A percentile compares a stretch with the other conserved stretches of the same genome.
Conservation (phyloP, 1,140 invertebrate species). For the Pogonus chalceus region DNA sequence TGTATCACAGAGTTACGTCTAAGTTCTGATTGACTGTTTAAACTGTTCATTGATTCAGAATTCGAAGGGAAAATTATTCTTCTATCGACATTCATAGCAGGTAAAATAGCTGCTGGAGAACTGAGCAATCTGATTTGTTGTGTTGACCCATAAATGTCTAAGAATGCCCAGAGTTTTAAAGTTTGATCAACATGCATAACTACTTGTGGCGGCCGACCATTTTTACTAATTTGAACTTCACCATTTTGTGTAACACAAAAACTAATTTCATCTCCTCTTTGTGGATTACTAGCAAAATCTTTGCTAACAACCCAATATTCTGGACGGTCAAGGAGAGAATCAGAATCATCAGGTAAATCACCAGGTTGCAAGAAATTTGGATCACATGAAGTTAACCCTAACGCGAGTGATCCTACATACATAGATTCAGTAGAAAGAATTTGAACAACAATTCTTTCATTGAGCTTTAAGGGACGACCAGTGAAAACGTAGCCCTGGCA, state of each 20-base stretch:
- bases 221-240: constrained; percentile 82
- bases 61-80: constrained; percentile 28
- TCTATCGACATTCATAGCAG: constrained; percentile 35
- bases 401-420: constrained; percentile 78
- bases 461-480: constrained; percentile 67
- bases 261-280: constrained; percentile 82
- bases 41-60: constrained; percentile 41
- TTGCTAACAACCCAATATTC: constrained; percentile 97
- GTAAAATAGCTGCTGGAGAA: constrained; percentile 31
- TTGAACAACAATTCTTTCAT: constrained; percentile 79
- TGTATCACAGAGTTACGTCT: constrained; percentile 30
- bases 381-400: constrained; percentile 90
- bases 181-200: constrained; percentile 93
- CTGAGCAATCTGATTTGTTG: constrained; percentile 68
- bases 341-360: constrained; percentile 87
- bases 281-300: constrained; percentile 74
- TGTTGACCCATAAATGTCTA: constrained; percentile 92
- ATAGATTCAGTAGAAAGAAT: constrained; percentile 73
- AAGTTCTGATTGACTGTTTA: constrained; percentile 35
- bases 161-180: constrained; percentile 83
- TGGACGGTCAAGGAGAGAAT: constrained; percentile 81
- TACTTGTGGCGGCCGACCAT: constrained; percentile 66
- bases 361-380: constrained; percentile 58
- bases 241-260: constrained; percentile 75
- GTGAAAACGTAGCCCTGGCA: constrained; percentile 94